Base-by-base conservation (phyloP, 2,113 vertebrate species). In the Stegastes partitus region DNA sequence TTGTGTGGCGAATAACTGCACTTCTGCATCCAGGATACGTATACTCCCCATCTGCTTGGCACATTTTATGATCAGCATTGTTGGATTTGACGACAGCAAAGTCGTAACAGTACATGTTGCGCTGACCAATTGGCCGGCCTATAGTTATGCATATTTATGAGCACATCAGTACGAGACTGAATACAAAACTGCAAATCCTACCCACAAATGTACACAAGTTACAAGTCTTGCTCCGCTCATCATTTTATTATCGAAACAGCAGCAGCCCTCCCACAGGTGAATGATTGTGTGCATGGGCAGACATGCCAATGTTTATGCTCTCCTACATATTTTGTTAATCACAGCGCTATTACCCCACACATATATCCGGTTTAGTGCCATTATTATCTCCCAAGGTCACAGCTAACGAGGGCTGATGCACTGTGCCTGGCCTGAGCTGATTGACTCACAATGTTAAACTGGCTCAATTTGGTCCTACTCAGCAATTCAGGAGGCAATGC, bases 351-450 rank as follows among this genome's bases (percentile, higher is more conserved):
- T 94, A 89, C 84, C 81, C 81, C 81, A 77, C 79, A 84, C 89
- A 84, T 82, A 84, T 83, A 80, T 74, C 82, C 77, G 62, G 71
- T 92, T 93, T 91, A 89, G 88, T 82, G 81, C 75, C 88, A 90
- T 93, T 91, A 94, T 92, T 93, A 93, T 93, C 87, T 91, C 49
- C 83, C 94, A 94, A 95, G 94, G 95, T 95, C 93, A 93, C 31
- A 34, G 79, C 90, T 94, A 92, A 95, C 87, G 74, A 93, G 91
- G 86, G 84, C 80, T 83, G 89, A 83, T 74, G 83, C 85, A 81
- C 82, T 37, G 68, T 68, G 88, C 71, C 91, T 83, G 90, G 82
- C 82, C 72, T 28, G 61, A 67, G 45, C 93, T 93, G 93, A 94
- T 92, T 93, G 90, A 92, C 92, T 93, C 70, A 19, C 78, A 62